A percentile compares a stretch with the other conserved stretches of the same genome.
phyloP scores from a whole-genome alignment of 1,140 invertebrate genomes.

The Zeugodacus cucurbitae region DNA sequence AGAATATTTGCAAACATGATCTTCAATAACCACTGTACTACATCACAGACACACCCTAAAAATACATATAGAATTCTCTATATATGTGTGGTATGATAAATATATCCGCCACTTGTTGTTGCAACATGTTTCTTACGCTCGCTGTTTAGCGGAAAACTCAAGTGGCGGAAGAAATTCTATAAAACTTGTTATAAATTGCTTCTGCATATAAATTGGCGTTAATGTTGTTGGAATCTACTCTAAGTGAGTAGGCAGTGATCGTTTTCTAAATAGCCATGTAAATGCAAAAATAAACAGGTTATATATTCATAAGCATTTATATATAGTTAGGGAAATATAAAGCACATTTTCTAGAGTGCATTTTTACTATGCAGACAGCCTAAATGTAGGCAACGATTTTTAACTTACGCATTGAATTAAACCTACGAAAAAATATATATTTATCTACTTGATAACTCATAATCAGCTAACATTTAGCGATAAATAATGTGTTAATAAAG shows the following conservation, averaged over 20 bases:
- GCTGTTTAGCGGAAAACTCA: conserved; percentile 55
- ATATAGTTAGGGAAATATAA: too few species aligned
- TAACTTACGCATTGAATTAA: background rate
- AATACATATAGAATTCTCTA: background rate
- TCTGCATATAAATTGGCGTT: conserved; percentile 67
- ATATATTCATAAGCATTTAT: too few species aligned
- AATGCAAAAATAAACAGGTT: background rate
- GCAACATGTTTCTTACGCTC: background rate
- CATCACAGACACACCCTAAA: background rate
- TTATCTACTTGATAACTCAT: too few species aligned
- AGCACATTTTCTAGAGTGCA: background rate
- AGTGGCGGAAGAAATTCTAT: conserved; percentile 65
- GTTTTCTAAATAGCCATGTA: background rate
- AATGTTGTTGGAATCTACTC: conserved; percentile 50
- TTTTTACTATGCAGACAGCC: background rate
- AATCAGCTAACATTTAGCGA: too few species aligned
- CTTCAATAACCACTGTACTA: conserved; percentile 18
- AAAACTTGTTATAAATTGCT: conserved; percentile 65
- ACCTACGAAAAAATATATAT: too few species aligned
- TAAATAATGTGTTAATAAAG: too few species aligned
- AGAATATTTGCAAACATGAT: too few species aligned
- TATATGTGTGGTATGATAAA: too few species aligned
- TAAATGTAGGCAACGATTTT: conserved; percentile 14
- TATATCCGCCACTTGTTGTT: background rate
- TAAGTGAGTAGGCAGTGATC: background rate